Percentiles rank a stretch among this genome's conserved stretches.
Conservation (phyloP, 2,797 vertebrate genomes). For the Betta splendens region DNA sequence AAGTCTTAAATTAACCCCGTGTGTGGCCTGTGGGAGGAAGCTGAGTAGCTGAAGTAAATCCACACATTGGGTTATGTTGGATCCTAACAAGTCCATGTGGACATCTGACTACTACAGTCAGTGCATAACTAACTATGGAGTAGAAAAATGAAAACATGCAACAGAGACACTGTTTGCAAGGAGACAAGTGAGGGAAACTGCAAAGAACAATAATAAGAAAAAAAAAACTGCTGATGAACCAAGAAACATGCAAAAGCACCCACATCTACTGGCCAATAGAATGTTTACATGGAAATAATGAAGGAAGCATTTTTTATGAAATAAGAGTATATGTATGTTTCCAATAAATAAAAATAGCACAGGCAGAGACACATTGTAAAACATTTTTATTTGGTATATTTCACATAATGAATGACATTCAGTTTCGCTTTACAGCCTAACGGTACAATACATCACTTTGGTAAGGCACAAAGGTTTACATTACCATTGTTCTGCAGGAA, state of each 20-base stretch:
- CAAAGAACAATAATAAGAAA: neutral
- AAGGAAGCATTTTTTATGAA: slow-evolving; percentile 6
- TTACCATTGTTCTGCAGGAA: slow-evolving; percentile 45
- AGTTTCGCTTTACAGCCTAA: slow-evolving; percentile 24
- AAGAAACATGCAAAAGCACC: neutral
- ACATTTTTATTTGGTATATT: slow-evolving; percentile 64
- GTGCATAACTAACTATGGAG: too few relatives aligned
- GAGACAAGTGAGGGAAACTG: neutral
- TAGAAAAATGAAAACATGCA: neutral
- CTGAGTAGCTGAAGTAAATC: too few relatives aligned
- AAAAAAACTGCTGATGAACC: neutral
- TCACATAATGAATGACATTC: slow-evolving; percentile 35
- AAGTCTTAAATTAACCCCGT: too few relatives aligned
- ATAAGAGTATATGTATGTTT: too few relatives aligned
- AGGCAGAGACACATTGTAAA: slow-evolving; percentile 22
- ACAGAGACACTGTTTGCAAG: neutral
- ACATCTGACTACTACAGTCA: too few relatives aligned
- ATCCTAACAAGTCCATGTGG: too few relatives aligned
- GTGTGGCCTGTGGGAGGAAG: too few relatives aligned
- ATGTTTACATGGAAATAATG: neutral
- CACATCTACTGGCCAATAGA: neutral
- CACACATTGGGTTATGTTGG: too few relatives aligned
- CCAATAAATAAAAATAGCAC: slow-evolving; percentile 15
- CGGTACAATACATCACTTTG: slow-evolving; percentile 36
- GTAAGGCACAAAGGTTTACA: slow-evolving; percentile 52